A percentile compares a stretch with the other conserved stretches of the same genome.
These are phyloP conservation scores for Enteromius anoplus DNA, from an alignment of 2,797 vertebrate genomes.

Conservation along the genomic window DNA sequence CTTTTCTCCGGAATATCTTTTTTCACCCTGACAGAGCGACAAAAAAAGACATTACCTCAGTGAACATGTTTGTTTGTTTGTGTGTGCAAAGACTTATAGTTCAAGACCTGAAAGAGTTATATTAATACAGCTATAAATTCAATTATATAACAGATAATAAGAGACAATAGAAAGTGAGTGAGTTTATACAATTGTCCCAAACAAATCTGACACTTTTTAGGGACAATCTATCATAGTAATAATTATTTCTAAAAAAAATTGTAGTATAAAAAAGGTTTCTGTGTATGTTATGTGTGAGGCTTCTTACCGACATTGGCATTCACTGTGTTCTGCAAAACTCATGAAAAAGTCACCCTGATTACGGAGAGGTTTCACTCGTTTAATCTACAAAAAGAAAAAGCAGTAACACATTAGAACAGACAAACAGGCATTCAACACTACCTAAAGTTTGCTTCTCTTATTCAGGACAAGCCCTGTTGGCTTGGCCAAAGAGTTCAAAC, in stretches of 20 bases:
- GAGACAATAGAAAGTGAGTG: background rate
- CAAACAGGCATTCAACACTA: background rate
- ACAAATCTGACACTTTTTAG: background rate
- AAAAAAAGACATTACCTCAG: constrained; percentile 66
- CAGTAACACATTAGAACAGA: constrained; percentile 47
- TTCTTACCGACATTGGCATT: constrained; percentile 98
- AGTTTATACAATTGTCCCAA: background rate
- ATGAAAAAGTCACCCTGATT: constrained; percentile 87
- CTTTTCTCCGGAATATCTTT: constrained; percentile 87
- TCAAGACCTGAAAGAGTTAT: constrained; percentile 25
- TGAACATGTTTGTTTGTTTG: constrained; percentile 49
- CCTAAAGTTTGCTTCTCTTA: constrained; percentile 1
- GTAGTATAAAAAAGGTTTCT: background rate
- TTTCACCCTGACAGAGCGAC: constrained; percentile 87
- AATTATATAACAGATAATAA: background rate
- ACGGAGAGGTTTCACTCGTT: constrained; percentile 89
- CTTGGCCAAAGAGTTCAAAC: constrained; percentile 6
- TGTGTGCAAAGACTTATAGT: constrained; percentile 47
- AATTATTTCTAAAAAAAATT: background rate
- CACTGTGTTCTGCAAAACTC: constrained; percentile 96
- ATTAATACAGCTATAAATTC: background rate
- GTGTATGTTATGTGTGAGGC: constrained; percentile 9
- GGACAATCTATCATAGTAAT: background rate
- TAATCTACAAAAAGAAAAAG: constrained; percentile 80
- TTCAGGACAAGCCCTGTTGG: background rate